Base-by-base conservation (phyloP, 2,797 vertebrate genomes). In the Strix occidentalis region DNA sequence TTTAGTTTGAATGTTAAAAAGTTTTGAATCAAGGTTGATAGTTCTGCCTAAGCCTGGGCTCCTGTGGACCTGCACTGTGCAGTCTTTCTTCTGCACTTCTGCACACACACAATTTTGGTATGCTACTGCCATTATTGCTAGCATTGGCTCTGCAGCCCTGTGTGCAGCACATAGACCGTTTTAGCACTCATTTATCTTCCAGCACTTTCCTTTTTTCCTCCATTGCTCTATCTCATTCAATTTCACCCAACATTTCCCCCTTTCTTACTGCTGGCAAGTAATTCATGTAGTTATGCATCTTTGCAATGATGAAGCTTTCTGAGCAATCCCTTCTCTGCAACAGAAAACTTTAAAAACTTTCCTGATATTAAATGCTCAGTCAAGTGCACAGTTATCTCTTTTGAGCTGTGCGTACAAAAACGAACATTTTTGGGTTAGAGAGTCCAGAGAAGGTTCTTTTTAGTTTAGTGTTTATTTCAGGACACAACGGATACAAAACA, bases 191-290 rank as follows among this genome's bases (percentile, higher is more conserved):
- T 96, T 96, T 87, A 77, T 92, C 89, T 89, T 92, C 93, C 70
- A 75, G 76, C 64, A 79, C 86, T 93, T 97, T 95, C 60, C 54
- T 90, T 93, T 97, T 50, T 95, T 92, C 69, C 88, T 91, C 92
- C 53, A 35, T 94, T 93, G 92, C 96, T 97, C 92, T 96, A 90
- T 95, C 96, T 69, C 89, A 75, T 91, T 97, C 95, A 97, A 96
- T 98, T 98, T 98, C 96, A 97, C 91, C 85, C 97, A 95, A 95
- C 96, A 87, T 96, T 98, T 97, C 90, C 93, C 88, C 88, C 88
- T 97, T 97, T 97, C 95, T 97, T 98, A 80, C 86, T 97, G 82
- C 96, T 97, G 96, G 95, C 50, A 35, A 96, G 93, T 95, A 97
- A 97, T 95, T 97, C 61, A 90, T 90, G 91, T 96, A 97, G 95